Evolutionary conservation across 2,113 vertebrate species (phyloP).

Genomic region (Pterocles orientalis): DNA sequence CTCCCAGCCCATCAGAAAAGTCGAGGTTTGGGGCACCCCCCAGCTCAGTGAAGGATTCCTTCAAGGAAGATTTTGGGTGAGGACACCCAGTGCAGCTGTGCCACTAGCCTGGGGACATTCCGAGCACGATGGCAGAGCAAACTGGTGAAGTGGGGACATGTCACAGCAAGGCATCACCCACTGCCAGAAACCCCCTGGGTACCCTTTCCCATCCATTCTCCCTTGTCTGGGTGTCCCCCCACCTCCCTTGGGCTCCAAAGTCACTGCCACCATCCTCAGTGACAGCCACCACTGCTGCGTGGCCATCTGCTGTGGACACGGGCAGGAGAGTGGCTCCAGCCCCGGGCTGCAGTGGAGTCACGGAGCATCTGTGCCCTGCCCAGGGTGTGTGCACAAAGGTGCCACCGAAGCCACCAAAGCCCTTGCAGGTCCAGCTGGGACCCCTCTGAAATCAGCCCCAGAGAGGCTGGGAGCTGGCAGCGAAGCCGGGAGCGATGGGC

Average conservation of each 20-base stretch:
- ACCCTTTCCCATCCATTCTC: neutral
- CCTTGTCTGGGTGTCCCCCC: neutral
- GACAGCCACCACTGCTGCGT: neutral
- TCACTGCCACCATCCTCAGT: rapidly evolving
- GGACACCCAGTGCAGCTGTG: neutral
- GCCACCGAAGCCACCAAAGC: neutral
- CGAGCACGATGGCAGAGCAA: neutral
- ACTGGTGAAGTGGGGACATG: no score
- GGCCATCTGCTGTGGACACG: rapidly evolving
- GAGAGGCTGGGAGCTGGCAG: neutral
- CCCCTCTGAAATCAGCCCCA: neutral
- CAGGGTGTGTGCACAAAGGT: neutral
- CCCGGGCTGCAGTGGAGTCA: neutral
- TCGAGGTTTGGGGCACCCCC: neutral
- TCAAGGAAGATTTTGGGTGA: neutral
- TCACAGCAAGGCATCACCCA: rapidly evolving
- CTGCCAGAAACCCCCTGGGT: neutral
- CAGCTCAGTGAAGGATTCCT: neutral
- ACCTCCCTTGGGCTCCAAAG: rapidly evolving
- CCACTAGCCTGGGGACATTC: neutral
- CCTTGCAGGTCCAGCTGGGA: neutral
- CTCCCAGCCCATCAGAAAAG: neutral
- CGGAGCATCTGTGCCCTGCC: rapidly evolving
- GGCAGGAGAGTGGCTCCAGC: rapidly evolving
- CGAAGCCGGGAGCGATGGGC: rapidly evolving